phyloP scores from a whole-genome alignment of 2,888 invertebrate species.

The Sarcophaga caerulescens region DNA sequence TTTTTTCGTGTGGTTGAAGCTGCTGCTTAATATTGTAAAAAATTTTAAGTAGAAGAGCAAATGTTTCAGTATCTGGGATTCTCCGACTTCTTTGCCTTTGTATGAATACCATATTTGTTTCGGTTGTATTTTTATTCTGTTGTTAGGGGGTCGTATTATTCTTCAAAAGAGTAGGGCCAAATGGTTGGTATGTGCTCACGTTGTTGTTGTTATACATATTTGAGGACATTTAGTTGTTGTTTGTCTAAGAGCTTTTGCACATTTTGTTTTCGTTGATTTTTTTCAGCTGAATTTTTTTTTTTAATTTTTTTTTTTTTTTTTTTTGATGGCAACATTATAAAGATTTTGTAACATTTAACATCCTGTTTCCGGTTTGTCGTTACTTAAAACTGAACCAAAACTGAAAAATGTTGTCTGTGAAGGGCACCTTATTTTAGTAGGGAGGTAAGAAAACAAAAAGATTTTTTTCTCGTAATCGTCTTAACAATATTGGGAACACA shows the following conservation, averaged over 20 bases:
- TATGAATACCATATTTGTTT: neutral
- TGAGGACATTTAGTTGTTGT: conserved; percentile 25
- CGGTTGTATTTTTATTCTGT: neutral
- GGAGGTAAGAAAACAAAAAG: no score
- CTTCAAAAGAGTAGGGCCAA: no score
- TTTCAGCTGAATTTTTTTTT: conserved; percentile 2
- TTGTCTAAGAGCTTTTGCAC: neutral
- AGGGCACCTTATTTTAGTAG: no score
- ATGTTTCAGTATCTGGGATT: no score
- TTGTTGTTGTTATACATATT: conserved; percentile 8
- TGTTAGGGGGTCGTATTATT: no score
- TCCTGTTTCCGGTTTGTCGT: conserved; percentile 43
- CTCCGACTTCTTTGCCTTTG: neutral
- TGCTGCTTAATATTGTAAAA: neutral
- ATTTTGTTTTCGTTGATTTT: neutral
- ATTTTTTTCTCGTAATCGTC: no score
- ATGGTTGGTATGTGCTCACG: no score
- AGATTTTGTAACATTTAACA: conserved; percentile 48
- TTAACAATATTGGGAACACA: no score
- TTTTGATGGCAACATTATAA: conserved; percentile 28
- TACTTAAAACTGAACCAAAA: conserved; percentile 1
- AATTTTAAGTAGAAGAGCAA: neutral
- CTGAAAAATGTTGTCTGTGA: no score
- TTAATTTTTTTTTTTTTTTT: neutral
- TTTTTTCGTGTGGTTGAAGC: conserved; percentile 17